Conservation (phyloP, 2,888 invertebrate genomes). For the Melanotus villosus region DNA sequence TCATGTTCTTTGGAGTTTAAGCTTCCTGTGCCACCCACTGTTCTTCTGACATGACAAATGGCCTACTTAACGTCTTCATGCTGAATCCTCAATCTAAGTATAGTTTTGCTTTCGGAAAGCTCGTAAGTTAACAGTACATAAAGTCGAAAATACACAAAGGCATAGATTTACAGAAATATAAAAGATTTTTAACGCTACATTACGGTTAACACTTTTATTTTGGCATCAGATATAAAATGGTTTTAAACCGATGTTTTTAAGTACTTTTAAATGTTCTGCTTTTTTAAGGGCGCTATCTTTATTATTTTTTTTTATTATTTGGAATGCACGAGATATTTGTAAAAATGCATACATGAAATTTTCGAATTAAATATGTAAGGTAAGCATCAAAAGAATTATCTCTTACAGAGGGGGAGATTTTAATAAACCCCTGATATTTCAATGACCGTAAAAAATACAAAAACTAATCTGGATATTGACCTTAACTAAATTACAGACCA, state of each 20-base stretch:
- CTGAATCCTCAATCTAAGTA: constrained; percentile 42
- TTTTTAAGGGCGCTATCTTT: too few relatives aligned
- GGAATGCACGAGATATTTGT: too few relatives aligned
- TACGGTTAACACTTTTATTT: constrained; percentile 41
- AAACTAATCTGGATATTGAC: too few relatives aligned
- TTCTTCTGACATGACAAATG: constrained; percentile 66
- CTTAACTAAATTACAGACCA: too few relatives aligned
- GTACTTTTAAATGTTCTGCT: too few relatives aligned
- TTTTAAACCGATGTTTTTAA: background rate
- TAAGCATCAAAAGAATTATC: too few relatives aligned
- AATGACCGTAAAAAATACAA: too few relatives aligned
- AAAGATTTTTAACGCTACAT: constrained; percentile 56
- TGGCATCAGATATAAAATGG: background rate
- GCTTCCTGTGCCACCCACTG: constrained; percentile 66
- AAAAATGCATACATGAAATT: too few relatives aligned
- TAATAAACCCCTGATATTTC: too few relatives aligned
- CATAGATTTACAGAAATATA: constrained; percentile 41
- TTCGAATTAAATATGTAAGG: too few relatives aligned
- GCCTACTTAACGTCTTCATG: constrained; percentile 61
- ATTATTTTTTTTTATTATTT: too few relatives aligned
- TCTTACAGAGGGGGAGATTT: too few relatives aligned
- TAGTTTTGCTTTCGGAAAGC: background rate
- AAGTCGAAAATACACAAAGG: constrained; percentile 23
- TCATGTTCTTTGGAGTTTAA: constrained; percentile 46
- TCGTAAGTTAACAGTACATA: background rate